Evolutionary conservation across 1,140 invertebrate genomes (phyloP), one percentile per base, ranked within the genome.

Genomic region (Aphis gossypii): DNA sequence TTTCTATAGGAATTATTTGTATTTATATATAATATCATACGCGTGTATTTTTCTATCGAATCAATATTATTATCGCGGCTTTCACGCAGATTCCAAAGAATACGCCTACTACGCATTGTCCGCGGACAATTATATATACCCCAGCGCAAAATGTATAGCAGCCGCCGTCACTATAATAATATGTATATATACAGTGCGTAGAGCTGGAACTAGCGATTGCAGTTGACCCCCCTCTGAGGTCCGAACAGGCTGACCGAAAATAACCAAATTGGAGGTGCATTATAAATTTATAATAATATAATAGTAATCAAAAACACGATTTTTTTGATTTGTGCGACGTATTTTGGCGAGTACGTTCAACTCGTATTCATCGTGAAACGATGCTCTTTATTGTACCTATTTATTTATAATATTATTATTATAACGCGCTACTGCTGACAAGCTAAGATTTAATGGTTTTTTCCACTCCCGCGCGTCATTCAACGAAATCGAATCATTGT

Each of bases 371-470:
- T 46, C 44, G 9, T 9, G 23, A 86, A 46, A 23, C 44, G 23
- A 25, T 6, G 23, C 38, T 23, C 76, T 83, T 41, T 21, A 84
- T 41, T 38, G 21, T 38, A 41, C 44, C 25, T 41, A 8, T 51
- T 8, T 25, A n/a, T 48, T 41, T n/a, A 68, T 56, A 56, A 23
- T 56, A 56, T 56, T 82, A 82, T 38, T 38, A 14, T 44, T 25
- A 23, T 11, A 84, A 30, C 23, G 83, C n/a, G 46, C 87, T 51
- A 51, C 30, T 20, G n/a, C 9, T 51, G 46, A 88, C 48, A 23
- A 54, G n/a, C 20, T 88, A 88, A 54, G 87, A 89, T 89, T 89
- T 56, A 89, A 54, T 54, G 87, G 35, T 54, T 89, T 56, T 89
- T 14, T n/a, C n/a, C n/a, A 48, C n/a, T 23, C 25, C 84, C 30